These are phyloP conservation scores for Lacerta agilis DNA, from an alignment of 2,797 vertebrate genomes.

Conservation along the genomic window DNA sequence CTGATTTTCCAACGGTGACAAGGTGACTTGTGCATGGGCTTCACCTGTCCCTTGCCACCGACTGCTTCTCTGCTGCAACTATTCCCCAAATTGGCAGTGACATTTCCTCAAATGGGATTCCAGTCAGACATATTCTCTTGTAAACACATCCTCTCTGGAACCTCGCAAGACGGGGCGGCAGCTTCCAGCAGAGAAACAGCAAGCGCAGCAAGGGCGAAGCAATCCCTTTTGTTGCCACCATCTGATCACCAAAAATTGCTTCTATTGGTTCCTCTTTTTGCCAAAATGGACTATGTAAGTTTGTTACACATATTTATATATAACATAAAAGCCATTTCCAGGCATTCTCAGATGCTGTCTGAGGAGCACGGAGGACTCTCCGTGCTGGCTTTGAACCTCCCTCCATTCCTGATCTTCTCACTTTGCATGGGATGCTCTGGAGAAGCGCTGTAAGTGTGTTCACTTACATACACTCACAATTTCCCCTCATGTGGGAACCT, in stretches of 20 bases:
- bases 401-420: too few species aligned
- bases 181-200: background rate
- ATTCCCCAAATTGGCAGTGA: too few species aligned
- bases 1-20: background rate
- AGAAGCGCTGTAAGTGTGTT: too few species aligned
- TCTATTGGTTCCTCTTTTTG: background rate
- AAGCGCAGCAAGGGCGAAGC: background rate
- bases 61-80: background rate
- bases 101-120: background rate
- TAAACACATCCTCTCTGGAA: background rate
- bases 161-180: background rate
- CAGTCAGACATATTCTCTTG: background rate
- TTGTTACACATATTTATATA: background rate
- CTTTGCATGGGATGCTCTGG: too few species aligned
- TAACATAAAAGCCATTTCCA: too few species aligned
- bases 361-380: too few species aligned
- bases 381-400: too few species aligned
- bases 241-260: background rate
- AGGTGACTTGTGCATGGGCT: background rate
- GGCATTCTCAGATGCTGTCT: too few species aligned
- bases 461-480: too few species aligned
- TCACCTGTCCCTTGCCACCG: background rate
- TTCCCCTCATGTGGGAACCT: too few species aligned
- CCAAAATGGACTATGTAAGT: too few species aligned
- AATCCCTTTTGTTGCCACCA: background rate